These are phyloP conservation scores for Criorhina ranunculi DNA, from an alignment of 2,888 invertebrate species.

Conservation along the genomic window DNA sequence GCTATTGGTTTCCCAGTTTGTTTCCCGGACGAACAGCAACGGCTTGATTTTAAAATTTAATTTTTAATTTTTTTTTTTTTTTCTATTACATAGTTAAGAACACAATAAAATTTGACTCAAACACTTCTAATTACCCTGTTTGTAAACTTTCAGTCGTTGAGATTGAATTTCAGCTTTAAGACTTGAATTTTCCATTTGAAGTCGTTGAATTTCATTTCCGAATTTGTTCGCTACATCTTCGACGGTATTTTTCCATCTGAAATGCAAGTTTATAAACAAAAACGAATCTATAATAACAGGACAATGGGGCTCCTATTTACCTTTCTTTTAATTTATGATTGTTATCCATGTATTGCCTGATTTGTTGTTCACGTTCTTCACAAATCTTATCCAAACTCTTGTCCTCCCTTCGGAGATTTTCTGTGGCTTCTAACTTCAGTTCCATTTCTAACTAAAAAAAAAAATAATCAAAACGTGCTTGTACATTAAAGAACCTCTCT, in stretches of 20 bases:
- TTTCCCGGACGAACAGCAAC: constrained; percentile 90
- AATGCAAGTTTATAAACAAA: constrained; percentile 60
- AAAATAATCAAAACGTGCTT: constrained; percentile 74
- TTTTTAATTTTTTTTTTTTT: background rate
- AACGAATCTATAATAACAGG: background rate
- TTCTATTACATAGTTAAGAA: constrained; percentile 26
- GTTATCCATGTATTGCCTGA: constrained; percentile 77
- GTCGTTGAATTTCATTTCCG: constrained; percentile 86
- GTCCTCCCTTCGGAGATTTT: constrained; percentile 87
- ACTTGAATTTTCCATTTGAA: constrained; percentile 86
- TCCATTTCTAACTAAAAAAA: constrained; percentile 85
- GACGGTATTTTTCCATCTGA: constrained; percentile 88
- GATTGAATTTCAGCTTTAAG: constrained; percentile 85
- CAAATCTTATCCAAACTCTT: constrained; percentile 85
- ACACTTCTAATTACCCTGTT: constrained; percentile 1
- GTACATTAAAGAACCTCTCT: background rate
- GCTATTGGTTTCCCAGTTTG: constrained; percentile 96
- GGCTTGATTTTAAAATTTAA: constrained; percentile 19
- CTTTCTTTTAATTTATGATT: constrained; percentile 79
- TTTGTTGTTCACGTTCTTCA: constrained; percentile 78
- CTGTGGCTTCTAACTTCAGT: constrained; percentile 86
- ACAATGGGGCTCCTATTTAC: constrained; percentile 64
- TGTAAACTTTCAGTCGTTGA: constrained; percentile 78
- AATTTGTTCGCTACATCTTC: constrained; percentile 87
- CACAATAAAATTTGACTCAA: constrained; percentile 31